Conservation (phyloP, 2,888 invertebrate genomes). For the Hetaerina titia region DNA sequence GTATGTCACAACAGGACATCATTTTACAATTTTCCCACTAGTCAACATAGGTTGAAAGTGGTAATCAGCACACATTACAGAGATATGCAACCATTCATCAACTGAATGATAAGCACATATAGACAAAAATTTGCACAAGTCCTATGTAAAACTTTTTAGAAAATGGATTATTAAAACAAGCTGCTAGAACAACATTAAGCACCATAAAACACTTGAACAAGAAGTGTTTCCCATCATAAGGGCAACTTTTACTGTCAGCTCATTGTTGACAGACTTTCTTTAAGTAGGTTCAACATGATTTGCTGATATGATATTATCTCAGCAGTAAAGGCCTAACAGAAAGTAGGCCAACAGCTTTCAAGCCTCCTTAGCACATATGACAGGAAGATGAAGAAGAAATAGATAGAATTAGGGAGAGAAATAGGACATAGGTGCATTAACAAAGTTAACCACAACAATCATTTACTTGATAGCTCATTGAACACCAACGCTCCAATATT, state of each 20-base stretch:
- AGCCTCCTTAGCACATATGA: conserved; percentile 47
- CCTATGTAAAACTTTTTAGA: conserved; percentile 53
- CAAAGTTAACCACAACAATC: conserved; percentile 60
- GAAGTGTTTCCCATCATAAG: conserved; percentile 55
- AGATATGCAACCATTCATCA: conserved; percentile 62
- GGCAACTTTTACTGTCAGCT: conserved; percentile 46
- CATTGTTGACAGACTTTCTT: conserved; percentile 32
- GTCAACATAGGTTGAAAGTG: conserved; percentile 61
- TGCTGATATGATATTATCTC: conserved; percentile 41
- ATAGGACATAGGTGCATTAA: conserved; percentile 61
- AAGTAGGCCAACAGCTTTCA: conserved; percentile 53
- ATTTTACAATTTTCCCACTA: conserved; percentile 27
- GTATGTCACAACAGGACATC: conserved; percentile 49
- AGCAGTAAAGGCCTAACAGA: conserved; percentile 44
- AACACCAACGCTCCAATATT: conserved; percentile 62
- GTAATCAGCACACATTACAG: conserved; percentile 63
- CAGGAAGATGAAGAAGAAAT: conserved; percentile 58
- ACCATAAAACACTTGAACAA: conserved; percentile 64
- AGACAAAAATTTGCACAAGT: conserved; percentile 62
- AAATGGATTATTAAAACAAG: conserved; percentile 62
- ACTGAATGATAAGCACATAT: conserved; percentile 63
- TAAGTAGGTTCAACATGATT: conserved; percentile 46
- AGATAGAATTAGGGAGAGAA: conserved; percentile 48
- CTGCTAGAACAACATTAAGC: conserved; percentile 65
- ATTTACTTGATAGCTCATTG: conserved; percentile 51